phyloP scores from a whole-genome alignment of 2,113 vertebrate species.

The Pedetes capensis region DNA sequence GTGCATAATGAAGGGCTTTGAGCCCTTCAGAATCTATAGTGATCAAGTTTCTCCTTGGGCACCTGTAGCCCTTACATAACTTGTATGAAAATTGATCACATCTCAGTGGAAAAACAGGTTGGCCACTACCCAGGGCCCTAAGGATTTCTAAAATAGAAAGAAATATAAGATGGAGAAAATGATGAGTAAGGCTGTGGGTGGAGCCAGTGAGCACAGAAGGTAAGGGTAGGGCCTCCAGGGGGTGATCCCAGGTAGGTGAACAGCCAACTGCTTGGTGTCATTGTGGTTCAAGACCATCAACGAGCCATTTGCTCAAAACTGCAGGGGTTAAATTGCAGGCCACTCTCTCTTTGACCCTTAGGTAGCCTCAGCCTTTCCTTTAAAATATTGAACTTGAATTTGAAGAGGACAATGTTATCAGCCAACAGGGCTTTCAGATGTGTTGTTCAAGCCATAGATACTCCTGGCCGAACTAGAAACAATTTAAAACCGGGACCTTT shows the following conservation, averaged over 20 bases:
- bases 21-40: background rate
- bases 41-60: background rate
- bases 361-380: background rate
- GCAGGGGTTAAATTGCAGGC: background rate
- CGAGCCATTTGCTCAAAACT: background rate
- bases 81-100: background rate
- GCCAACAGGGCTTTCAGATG: background rate
- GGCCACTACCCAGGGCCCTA: rapidly evolving
- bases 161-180: background rate
- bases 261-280: background rate
- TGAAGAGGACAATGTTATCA: background rate
- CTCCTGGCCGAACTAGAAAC: background rate
- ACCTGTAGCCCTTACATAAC: background rate
- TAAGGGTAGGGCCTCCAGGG: background rate
- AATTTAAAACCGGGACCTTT: background rate
- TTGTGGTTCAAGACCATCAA: background rate
- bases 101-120: background rate
- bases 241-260: background rate
- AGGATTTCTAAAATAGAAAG: background rate
- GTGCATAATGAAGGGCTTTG: background rate
- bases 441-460: background rate
- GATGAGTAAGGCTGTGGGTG: background rate
- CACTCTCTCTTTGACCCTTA: background rate
- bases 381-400: background rate
- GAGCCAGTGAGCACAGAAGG: background rate